Evolutionary conservation across 2,113 vertebrate species (phyloP).

Genomic region (Laticauda colubrina): DNA sequence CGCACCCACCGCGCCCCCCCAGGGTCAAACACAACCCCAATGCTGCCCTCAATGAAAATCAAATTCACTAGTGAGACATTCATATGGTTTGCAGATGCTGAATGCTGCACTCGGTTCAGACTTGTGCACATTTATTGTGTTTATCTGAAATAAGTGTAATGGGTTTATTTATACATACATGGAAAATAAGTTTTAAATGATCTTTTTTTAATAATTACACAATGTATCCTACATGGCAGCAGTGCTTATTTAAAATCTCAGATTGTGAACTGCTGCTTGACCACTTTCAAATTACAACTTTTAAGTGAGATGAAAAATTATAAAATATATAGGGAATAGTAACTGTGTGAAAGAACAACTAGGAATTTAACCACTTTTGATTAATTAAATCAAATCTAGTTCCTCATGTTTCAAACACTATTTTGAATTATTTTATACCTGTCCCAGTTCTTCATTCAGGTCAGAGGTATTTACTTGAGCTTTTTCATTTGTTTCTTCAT

Average conservation of each 20-base stretch:
- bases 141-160: neutral
- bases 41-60: no score
- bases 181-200: neutral
- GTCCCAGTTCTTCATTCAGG: constrained; percentile 96
- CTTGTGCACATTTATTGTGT: neutral
- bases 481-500: constrained; percentile 91
- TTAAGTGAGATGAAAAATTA: neutral
- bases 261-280: neutral
- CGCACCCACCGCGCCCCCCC: no score
- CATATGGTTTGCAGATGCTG: neutral
- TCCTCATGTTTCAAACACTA: neutral
- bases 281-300: neutral
- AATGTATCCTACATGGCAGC: neutral
- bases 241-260: neutral
- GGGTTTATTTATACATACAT: neutral
- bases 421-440: constrained; percentile 74
- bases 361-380: neutral
- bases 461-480: constrained; percentile 99
- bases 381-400: neutral
- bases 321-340: neutral
- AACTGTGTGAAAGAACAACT: neutral
- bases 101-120: neutral
- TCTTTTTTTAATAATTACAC: neutral
- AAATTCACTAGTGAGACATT: neutral
- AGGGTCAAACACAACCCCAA: no score